Evolutionary conservation across 2,888 invertebrate genomes (phyloP), one percentile per base, ranked within the genome.

Genomic region (Strigamia transsilvanica): DNA sequence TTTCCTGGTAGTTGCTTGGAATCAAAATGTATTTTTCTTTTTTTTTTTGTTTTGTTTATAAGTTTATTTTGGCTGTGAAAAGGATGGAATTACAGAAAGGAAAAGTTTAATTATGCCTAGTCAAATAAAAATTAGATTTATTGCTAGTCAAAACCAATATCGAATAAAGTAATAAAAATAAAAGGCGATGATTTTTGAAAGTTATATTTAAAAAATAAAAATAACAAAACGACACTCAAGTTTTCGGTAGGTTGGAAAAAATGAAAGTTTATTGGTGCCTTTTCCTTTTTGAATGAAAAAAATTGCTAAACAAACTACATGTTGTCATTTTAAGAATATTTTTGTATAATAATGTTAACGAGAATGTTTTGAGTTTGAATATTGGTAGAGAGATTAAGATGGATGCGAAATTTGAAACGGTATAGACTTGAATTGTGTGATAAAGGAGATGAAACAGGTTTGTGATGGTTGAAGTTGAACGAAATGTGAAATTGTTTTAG

Each of bases 181-280:
- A 66, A n/a, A 66, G 0, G n/a, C 12, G 3, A 61, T 18, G 5
- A 9, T 27, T 12, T 23, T 73, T 13, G 27, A 73, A 73, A 13
- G 32, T 73, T 51, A 51, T 18, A 15, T 51, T 51, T 18, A 51
- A 51, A 51, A 51, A 18, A 6, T 13, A 27, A 27, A 27, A 27
- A 27, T 27, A 27, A 27, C 2, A 27, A 27, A 27, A 18, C 18
- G 12, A 51, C 15, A n/a, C 73, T 12, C 23, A 27, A 73, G 13
- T 27, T 27, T n/a, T 27, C 27, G 27, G 27, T 27, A 27, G 27
- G 27, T 6, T 13, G 27, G 13, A 27, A 73, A 73, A 73, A 27
- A 73, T 73, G 73, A 27, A 32, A 4, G n/a, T 73, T 73, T 73
- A 73, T 73, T 73, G 73, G 73, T 73, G 73, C 73, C 73, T 73